phyloP scores from a whole-genome alignment of 2,888 invertebrate species.

The Thelaira solivaga region DNA sequence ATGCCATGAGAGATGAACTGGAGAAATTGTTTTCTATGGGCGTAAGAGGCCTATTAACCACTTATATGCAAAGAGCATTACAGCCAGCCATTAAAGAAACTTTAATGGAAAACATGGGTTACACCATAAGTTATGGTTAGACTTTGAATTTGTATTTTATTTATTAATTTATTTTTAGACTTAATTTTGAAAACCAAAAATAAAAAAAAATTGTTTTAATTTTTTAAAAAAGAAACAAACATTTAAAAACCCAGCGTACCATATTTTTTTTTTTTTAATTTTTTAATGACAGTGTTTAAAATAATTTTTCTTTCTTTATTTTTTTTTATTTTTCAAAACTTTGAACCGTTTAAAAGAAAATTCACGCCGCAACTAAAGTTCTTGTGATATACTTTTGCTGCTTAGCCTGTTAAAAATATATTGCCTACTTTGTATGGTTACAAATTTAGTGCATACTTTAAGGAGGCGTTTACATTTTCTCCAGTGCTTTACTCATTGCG shows the following conservation, averaged over 20 bases:
- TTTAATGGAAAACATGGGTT: slow-evolving; percentile 91
- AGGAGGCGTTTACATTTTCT: slow-evolving; percentile 43
- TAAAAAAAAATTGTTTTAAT: slow-evolving; percentile 21
- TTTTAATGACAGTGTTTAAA: neutral
- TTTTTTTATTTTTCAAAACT: neutral
- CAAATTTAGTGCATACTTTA: slow-evolving; percentile 49
- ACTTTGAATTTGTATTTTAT: neutral
- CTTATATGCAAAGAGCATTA: slow-evolving; percentile 89
- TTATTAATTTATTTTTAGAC: slow-evolving; percentile 24
- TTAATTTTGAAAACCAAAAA: slow-evolving; percentile 34
- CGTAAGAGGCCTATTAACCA: slow-evolving; percentile 87
- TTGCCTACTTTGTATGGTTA: slow-evolving; percentile 43
- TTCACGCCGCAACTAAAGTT: slow-evolving; percentile 50
- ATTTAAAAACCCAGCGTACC: slow-evolving; percentile 17
- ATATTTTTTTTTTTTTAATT: slow-evolving; percentile 1
- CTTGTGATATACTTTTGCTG: neutral
- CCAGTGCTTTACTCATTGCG: slow-evolving; percentile 5
- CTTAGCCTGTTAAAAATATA: slow-evolving; percentile 26
- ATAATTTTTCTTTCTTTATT: slow-evolving; percentile 1
- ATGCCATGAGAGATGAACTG: slow-evolving; percentile 87
- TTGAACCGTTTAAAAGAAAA: slow-evolving; percentile 42
- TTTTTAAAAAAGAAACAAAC: slow-evolving; percentile 19
- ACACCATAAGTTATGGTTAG: slow-evolving; percentile 89
- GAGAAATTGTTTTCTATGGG: slow-evolving; percentile 90
- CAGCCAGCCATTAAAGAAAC: slow-evolving; percentile 92